These are phyloP conservation scores for Serranus cabrilla DNA, from an alignment of 2,797 vertebrate species.

Conservation along the genomic window DNA sequence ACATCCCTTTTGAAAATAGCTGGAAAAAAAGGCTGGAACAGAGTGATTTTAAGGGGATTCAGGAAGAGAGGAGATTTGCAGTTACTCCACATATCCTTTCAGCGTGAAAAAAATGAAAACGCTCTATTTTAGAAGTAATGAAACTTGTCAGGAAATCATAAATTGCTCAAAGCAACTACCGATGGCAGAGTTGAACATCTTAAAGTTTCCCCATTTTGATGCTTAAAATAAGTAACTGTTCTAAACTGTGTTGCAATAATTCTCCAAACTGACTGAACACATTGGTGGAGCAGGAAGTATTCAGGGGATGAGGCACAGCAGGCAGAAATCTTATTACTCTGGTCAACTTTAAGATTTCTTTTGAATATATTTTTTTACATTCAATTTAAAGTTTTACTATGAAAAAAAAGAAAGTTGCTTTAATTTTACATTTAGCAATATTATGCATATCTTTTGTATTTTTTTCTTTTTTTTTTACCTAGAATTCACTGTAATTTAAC, in stretches of 20 bases:
- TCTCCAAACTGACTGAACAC: background rate
- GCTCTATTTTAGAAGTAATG: constrained; percentile 34
- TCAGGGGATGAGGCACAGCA: background rate
- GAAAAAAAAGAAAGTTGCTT: too few species aligned
- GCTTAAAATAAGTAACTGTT: background rate
- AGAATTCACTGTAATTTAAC: too few species aligned
- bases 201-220: background rate
- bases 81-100: constrained; percentile 40
- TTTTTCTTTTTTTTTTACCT: too few species aligned
- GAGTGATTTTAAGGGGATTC: constrained; percentile 57
- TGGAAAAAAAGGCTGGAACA: constrained; percentile 35
- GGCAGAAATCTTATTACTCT: too few species aligned
- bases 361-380: too few species aligned
- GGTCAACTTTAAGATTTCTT: too few species aligned
- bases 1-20: constrained; percentile 63
- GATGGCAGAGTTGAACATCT: constrained; percentile 20
- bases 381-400: too few species aligned
- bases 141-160: constrained; percentile 16
- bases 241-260: background rate
- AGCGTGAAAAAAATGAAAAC: constrained; percentile 23
- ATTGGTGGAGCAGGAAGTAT: background rate
- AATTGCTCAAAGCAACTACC: constrained; percentile 20
- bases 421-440: too few species aligned
- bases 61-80: constrained; percentile 22
- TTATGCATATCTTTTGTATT: too few species aligned